Conservation (phyloP, 2,888 invertebrate genomes). For the Heliconius cydno region DNA sequence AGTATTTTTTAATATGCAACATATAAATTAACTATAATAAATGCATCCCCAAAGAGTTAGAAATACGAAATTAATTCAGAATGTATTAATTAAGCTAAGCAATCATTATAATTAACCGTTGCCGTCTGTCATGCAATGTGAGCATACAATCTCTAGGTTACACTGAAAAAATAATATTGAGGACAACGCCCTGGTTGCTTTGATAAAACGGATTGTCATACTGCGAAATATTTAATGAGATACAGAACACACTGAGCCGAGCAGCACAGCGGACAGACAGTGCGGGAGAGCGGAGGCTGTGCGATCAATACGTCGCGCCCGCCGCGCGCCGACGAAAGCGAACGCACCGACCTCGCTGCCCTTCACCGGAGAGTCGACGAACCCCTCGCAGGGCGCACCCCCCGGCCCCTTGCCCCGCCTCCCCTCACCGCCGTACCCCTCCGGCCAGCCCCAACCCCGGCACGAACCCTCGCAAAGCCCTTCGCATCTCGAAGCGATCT, state of each 20-base stretch:
- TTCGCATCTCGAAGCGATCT: conserved; percentile 63
- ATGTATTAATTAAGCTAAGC: conserved; percentile 17
- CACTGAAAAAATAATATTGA: conserved; percentile 31
- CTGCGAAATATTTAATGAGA: conserved; percentile 46
- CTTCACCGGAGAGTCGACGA: conserved; percentile 80
- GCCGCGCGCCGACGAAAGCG: conserved; percentile 73
- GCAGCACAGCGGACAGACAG: conserved; percentile 42
- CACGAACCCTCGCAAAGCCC: conserved; percentile 58
- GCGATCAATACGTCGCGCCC: conserved; percentile 74
- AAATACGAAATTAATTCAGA: conserved; percentile 1
- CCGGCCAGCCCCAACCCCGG: conserved; percentile 41
- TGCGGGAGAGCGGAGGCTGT: conserved; percentile 68
- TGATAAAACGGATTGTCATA: conserved; percentile 40
- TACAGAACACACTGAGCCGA: conserved; percentile 40
- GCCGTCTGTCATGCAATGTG: conserved; percentile 12
- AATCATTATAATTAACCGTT: conserved; percentile 24
- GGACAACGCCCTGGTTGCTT: conserved; percentile 33
- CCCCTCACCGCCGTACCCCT: conserved; percentile 22
- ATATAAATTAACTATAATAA: neutral
- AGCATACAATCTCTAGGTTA: conserved; percentile 21
- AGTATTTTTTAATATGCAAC: neutral
- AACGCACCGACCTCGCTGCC: conserved; percentile 79
- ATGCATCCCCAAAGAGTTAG: neutral
- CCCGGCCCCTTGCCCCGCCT: conserved; percentile 49
- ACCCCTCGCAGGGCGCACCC: conserved; percentile 60